phyloP scores from a whole-genome alignment of 2,888 invertebrate species.

The Glaucopsyche alexis region DNA sequence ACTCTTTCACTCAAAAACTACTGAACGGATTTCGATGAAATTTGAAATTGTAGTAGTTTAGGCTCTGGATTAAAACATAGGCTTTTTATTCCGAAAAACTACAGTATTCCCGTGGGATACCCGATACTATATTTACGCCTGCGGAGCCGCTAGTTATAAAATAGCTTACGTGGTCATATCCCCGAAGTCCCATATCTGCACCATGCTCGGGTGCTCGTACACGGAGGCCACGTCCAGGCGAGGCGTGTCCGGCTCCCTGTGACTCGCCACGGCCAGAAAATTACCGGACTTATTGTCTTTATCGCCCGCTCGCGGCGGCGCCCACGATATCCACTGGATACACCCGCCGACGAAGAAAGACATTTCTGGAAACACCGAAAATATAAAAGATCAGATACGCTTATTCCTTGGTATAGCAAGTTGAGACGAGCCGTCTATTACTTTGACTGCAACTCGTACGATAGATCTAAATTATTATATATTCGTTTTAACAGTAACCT shows the following conservation, averaged over 20 bases:
- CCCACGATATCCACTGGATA: conserved; percentile 80
- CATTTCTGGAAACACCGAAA: conserved; percentile 39
- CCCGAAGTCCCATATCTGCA: conserved; percentile 86
- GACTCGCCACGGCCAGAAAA: conserved; percentile 81
- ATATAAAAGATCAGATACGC: conserved; percentile 25
- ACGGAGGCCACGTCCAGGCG: conserved; percentile 60
- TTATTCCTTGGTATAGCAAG: conserved; percentile 38
- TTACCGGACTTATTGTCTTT: conserved; percentile 50
- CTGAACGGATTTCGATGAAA: too few species aligned
- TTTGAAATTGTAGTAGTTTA: too few species aligned
- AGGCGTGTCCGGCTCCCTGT: conserved; percentile 72
- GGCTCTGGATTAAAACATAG: too few species aligned
- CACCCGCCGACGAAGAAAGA: conserved; percentile 78
- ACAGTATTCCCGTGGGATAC: too few species aligned
- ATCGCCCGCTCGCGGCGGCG: conserved; percentile 45
- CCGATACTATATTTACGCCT: too few species aligned
- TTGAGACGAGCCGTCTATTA: too few species aligned
- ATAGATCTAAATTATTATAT: too few species aligned
- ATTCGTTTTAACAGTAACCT: conserved; percentile 6
- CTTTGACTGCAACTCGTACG: too few species aligned
- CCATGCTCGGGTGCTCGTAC: conserved; percentile 69
- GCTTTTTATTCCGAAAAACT: too few species aligned
- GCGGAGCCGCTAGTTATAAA: conserved; percentile 18
- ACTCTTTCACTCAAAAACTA: too few species aligned
- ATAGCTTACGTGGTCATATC: conserved; percentile 57